Percentiles rank a stretch among this genome's conserved stretches.
These are phyloP conservation scores for Ophion costatus DNA, from an alignment of 2,888 invertebrate genomes.

Conservation along the genomic window DNA sequence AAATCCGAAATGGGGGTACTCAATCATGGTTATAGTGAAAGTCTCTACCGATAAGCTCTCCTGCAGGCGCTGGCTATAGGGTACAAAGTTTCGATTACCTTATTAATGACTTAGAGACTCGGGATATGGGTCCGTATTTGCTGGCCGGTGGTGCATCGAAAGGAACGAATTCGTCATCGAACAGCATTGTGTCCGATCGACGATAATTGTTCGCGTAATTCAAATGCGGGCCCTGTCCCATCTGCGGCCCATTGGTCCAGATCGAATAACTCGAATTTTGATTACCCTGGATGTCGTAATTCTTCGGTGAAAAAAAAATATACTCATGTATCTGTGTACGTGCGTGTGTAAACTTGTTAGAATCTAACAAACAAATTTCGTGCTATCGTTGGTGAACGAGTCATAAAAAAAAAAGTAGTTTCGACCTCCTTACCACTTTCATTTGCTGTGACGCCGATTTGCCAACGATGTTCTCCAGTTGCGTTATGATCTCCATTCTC, in stretches of 20 bases:
- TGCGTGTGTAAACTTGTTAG: slow-evolving; percentile 9
- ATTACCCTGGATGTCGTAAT: slow-evolving; percentile 78
- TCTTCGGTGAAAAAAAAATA: slow-evolving; percentile 70
- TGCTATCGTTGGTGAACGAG: not conserved
- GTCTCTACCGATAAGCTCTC: no score
- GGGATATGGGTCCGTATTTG: slow-evolving; percentile 89
- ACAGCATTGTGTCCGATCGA: slow-evolving; percentile 85
- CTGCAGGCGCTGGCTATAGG: not conserved
- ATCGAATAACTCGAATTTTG: slow-evolving; percentile 79
- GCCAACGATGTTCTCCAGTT: slow-evolving; percentile 86
- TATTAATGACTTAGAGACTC: slow-evolving; percentile 79
- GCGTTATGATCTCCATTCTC: slow-evolving; percentile 86
- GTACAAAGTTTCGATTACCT: slow-evolving; percentile 70
- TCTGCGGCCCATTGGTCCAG: slow-evolving; percentile 79
- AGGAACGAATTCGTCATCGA: slow-evolving; percentile 88
- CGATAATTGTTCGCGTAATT: slow-evolving; percentile 82
- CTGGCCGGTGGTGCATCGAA: slow-evolving; percentile 88
- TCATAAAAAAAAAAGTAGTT: not conserved
- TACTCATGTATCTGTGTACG: not conserved
- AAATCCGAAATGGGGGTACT: no score
- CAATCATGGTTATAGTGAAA: no score
- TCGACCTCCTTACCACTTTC: slow-evolving; percentile 74
- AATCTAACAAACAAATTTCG: slow-evolving; percentile 1
- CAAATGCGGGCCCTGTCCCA: slow-evolving; percentile 75
- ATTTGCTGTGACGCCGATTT: slow-evolving; percentile 80